A percentile compares a stretch with the other conserved stretches of the same genome.
These are phyloP conservation scores for Pelobates fuscus DNA, from an alignment of 2,113 vertebrate genomes.

Conservation along the genomic window DNA sequence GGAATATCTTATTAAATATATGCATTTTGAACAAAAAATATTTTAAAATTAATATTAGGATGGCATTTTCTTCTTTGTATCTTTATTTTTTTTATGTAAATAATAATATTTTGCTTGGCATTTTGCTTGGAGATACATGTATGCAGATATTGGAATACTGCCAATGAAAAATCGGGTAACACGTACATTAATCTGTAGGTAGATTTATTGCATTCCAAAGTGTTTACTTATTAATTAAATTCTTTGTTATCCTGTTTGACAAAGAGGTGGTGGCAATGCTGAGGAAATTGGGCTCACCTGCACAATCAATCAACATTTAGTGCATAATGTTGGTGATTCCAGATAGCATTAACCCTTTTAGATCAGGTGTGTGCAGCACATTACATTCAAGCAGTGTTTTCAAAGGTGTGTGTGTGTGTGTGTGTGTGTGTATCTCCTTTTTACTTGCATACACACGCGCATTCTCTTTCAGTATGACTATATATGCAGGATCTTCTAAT, in stretches of 20 bases:
- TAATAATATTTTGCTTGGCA: too few relatives aligned
- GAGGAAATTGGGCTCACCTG: slow-evolving; percentile 37
- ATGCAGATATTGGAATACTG: neutral
- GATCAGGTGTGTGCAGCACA: too few relatives aligned
- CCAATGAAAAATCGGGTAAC: neutral
- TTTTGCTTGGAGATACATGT: too few relatives aligned
- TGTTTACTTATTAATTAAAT: slow-evolving; percentile 46
- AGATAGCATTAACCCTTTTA: neutral
- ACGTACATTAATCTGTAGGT: neutral
- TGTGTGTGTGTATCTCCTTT: too few relatives aligned
- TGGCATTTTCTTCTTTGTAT: too few relatives aligned
- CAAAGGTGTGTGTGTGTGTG: too few relatives aligned
- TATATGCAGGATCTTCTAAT: slow-evolving; percentile 59
- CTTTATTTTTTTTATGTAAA: too few relatives aligned
- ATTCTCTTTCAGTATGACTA: neutral
- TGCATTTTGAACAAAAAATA: too few relatives aligned
- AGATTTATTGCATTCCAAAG: neutral
- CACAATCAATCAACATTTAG: slow-evolving; percentile 40
- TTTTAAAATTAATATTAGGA: too few relatives aligned
- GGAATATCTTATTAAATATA: too few relatives aligned
- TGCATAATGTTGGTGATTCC: slow-evolving; percentile 32
- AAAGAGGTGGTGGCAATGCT: slow-evolving; percentile 21
- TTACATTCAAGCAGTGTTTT: too few relatives aligned
- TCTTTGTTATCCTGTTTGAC: slow-evolving; percentile 41
- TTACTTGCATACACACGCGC: too few relatives aligned